Conservation (phyloP, 2,888 invertebrate genomes). For the Heliconius cydno region DNA sequence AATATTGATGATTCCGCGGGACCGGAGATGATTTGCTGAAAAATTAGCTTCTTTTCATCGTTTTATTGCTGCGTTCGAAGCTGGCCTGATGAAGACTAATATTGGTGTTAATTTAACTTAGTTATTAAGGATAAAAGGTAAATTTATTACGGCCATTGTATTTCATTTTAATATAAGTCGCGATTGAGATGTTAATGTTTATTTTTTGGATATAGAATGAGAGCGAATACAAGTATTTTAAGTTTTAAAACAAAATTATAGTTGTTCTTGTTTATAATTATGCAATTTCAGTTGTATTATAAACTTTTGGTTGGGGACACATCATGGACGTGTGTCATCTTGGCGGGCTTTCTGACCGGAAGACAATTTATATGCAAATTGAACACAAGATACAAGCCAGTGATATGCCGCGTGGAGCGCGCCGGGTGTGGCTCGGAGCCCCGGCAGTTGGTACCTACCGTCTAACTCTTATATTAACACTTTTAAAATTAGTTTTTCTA, state of each 20-base stretch:
- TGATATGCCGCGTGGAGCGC: conserved; percentile 60
- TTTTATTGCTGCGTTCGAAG: conserved; percentile 77
- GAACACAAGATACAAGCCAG: conserved; percentile 76
- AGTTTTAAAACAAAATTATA: neutral
- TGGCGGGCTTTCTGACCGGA: conserved; percentile 76
- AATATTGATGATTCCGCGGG: conserved; percentile 82
- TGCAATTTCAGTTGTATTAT: conserved; percentile 53
- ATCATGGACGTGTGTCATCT: conserved; percentile 75
- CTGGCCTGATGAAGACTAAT: conserved; percentile 80
- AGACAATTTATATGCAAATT: conserved; percentile 85
- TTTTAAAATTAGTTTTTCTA: conserved; percentile 74
- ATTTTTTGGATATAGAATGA: neutral
- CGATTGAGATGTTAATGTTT: neutral
- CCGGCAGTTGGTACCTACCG: neutral
- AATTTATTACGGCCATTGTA: conserved; percentile 59
- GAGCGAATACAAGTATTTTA: neutral
- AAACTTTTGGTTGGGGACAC: conserved; percentile 56
- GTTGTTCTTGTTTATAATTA: conserved; percentile 25
- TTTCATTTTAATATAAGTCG: conserved; percentile 40
- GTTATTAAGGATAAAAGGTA: conserved; percentile 66
- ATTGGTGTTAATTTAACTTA: conserved; percentile 78
- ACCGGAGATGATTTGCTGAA: conserved; percentile 82
- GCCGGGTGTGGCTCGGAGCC: conserved; percentile 50
- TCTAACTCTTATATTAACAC: conserved; percentile 67
- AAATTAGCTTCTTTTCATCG: conserved; percentile 83